phyloP scores from a whole-genome alignment of 2,888 invertebrate genomes.

The Hypena proboscidalis region DNA sequence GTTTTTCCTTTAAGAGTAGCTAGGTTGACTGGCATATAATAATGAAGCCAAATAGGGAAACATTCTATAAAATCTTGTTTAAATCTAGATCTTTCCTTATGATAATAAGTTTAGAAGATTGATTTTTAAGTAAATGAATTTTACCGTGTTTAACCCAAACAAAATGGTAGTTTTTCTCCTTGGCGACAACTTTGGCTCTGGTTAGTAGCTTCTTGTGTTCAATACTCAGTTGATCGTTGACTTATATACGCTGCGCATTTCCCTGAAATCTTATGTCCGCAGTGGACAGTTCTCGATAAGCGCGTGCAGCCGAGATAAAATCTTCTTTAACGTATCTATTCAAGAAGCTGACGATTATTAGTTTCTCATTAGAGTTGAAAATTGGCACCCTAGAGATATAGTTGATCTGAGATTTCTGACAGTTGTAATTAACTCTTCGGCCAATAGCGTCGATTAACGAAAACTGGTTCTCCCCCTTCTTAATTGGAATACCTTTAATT shows the following conservation, averaged over 20 bases:
- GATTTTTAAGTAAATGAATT: conserved; percentile 2
- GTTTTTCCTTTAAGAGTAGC: too few relatives aligned
- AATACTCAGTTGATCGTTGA: background rate
- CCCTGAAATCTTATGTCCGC: conserved; percentile 1
- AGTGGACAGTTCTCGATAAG: background rate
- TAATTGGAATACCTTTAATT: too few relatives aligned
- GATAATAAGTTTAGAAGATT: too few relatives aligned
- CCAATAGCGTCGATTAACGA: too few relatives aligned
- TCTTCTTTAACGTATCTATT: conserved; percentile 1
- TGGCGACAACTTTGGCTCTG: background rate
- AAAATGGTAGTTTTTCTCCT: conserved; percentile 2
- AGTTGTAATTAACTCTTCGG: background rate
- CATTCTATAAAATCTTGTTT: too few relatives aligned
- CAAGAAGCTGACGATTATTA: background rate
- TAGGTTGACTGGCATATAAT: too few relatives aligned
- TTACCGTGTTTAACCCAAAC: conserved; percentile 7
- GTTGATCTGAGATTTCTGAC: background rate
- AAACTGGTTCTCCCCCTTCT: too few relatives aligned
- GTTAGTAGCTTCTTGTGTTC: background rate
- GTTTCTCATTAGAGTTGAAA: background rate
- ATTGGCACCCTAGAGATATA: background rate
- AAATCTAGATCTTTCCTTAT: too few relatives aligned
- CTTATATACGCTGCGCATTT: background rate
- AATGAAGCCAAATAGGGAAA: too few relatives aligned
- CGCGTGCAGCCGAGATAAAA: conserved; percentile 2